These are phyloP conservation scores for Xiphophorus maculatus DNA, from an alignment of 2,113 vertebrate species.

Conservation along the genomic window DNA sequence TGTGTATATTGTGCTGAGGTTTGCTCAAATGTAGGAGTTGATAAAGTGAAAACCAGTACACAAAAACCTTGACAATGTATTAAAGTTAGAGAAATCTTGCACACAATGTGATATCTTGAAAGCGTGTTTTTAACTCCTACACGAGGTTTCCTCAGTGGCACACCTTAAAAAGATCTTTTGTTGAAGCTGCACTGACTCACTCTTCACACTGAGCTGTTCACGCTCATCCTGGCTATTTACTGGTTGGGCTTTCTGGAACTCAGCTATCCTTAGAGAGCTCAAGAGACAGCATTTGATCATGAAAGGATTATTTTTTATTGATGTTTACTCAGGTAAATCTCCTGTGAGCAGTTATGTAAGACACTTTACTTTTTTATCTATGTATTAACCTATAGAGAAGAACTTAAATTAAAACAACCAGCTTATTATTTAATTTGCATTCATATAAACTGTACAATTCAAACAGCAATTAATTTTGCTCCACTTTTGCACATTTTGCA, in stretches of 20 bases:
- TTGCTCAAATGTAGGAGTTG: constrained; percentile 7
- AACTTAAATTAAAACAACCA: not conserved
- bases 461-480: no score
- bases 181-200: constrained; percentile 51
- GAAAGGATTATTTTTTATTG: constrained; percentile 11
- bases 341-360: constrained; percentile 2
- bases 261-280: constrained; percentile 39
- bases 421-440: no score
- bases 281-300: not conserved
- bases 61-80: constrained; percentile 9
- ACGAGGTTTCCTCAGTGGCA: constrained; percentile 34
- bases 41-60: constrained; percentile 5
- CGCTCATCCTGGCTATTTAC: constrained; percentile 32
- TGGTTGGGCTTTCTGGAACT: constrained; percentile 25
- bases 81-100: constrained; percentile 21
- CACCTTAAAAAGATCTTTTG: constrained; percentile 35
- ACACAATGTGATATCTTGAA: constrained; percentile 10
- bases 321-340: constrained; percentile 14
- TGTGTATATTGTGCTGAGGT: not conserved
- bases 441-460: no score
- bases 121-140: constrained; percentile 44
- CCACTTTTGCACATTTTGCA: no score
- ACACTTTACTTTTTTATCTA: not conserved
- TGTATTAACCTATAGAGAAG: not conserved
- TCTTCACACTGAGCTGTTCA: constrained; percentile 45